phyloP scores from a whole-genome alignment of 2,113 vertebrate species.

The Natator depressus region DNA sequence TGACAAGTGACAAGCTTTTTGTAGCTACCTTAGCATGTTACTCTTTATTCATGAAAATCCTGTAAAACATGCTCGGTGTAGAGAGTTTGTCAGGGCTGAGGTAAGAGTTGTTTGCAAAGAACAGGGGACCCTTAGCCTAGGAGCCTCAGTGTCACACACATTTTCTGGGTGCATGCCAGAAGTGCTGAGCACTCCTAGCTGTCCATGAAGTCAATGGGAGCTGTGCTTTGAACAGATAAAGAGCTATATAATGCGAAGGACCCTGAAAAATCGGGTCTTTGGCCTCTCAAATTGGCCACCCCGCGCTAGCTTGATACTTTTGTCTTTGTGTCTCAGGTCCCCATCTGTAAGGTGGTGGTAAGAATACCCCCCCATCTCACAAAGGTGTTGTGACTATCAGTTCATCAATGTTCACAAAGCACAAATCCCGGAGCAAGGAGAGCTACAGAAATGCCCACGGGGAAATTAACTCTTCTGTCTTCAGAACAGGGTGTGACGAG shows the following conservation, averaged over 20 bases:
- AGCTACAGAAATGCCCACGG: neutral
- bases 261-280: neutral
- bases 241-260: neutral
- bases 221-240: neutral
- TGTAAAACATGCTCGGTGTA: neutral
- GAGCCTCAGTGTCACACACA: neutral
- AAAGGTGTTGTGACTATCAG: neutral
- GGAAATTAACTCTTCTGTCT: neutral
- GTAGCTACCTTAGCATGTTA: neutral
- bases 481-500: neutral
- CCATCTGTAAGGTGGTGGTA: neutral
- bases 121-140: neutral
- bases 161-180: neutral
- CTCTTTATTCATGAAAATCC: neutral
- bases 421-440: neutral
- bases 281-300: neutral
- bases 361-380: neutral
- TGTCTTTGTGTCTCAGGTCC: neutral
- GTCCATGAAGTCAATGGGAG: neutral
- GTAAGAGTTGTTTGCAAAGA: neutral
- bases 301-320: neutral
- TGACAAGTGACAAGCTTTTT: neutral
- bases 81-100: neutral
- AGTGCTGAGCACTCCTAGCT: neutral
- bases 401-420: neutral